Evolutionary conservation across 2,888 invertebrate species (phyloP).

Genomic region (Ophraella communa): DNA sequence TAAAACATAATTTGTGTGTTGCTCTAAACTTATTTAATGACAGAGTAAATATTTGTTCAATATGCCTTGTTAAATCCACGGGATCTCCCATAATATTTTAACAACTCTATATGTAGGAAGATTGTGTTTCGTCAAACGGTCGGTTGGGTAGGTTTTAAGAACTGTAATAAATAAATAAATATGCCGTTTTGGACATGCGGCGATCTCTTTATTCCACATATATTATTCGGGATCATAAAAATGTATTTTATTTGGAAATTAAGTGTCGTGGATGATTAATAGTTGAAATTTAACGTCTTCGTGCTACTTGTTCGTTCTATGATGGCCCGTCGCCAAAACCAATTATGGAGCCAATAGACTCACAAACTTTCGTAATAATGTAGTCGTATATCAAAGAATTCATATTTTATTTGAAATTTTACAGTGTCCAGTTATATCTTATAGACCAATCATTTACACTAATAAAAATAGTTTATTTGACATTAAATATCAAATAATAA

Average conservation of each 20-base stretch:
- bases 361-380: conserved; percentile 21
- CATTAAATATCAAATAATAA: too few relatives aligned
- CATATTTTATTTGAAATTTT: conserved; percentile 8
- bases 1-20: background rate
- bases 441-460: background rate
- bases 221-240: conserved; percentile 8
- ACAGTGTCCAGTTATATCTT: background rate
- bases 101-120: background rate
- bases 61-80: background rate
- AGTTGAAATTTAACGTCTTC: conserved; percentile 9
- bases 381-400: conserved; percentile 14
- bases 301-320: conserved; percentile 20
- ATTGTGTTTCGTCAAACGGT: background rate
- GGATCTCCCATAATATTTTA: background rate
- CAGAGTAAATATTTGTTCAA: background rate
- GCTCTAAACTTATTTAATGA: background rate
- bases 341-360: conserved; percentile 18
- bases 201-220: conserved; percentile 5
- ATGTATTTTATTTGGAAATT: conserved; percentile 18
- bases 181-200: conserved; percentile 9
- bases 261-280: conserved; percentile 17
- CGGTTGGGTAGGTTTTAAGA: background rate
- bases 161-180: background rate
- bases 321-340: conserved; percentile 27
- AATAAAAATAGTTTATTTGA: too few relatives aligned